Base-by-base conservation (phyloP, 2,888 invertebrate genomes). In the Dicranocentrus wangi region DNA sequence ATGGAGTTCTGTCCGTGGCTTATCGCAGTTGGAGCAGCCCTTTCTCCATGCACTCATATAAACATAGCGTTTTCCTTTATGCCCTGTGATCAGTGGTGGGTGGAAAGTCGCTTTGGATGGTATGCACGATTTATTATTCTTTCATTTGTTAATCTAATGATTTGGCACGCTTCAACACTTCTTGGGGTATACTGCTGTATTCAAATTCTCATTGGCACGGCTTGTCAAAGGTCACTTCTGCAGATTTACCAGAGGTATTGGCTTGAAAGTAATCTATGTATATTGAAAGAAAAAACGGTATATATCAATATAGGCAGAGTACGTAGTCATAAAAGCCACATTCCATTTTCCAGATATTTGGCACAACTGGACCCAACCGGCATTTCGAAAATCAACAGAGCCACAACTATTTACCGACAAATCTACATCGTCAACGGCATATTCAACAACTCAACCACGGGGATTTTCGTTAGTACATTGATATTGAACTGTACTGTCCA, bases 141-240 rank as follows among this genome's bases (percentile, higher is more conserved):
- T 23, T 23, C 58, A 58, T 58, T 58, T 25, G 58, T 10, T 58
- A 58, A 58, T 15, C 27, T 23, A 27, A 27, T 58, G 15, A 19
- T 58, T 25, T 58, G 58, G 58, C 58, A 58, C 1, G 27, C 27
- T 25, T 55, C 55, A 55, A 55, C 55, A 15, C 21, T n/a, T 55
- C 23, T 55, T n/a, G 58, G 58, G 10, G 58, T 58, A 58, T 58
- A 25, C 23, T 58, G 25, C 27, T 25, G 58, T 23, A 58, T 58
- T 58, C 25, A 23, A 2, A 58, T 23, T 23, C 55, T 55, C 19
- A 55, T 21, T 55, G 55, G 55, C 5, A 21, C 55, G 3, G 19
- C 23, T 55, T 55, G 55, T 55, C 55, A 55, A 15, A 19, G 55
- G 55, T 55, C 55, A 21, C 23, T 55, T 55, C 55, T 55, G 7